A percentile compares a stretch with the other conserved stretches of the same genome.
Conservation (phyloP, 2,797 vertebrate genomes). For the Acrossocheilus wenchowensis region DNA sequence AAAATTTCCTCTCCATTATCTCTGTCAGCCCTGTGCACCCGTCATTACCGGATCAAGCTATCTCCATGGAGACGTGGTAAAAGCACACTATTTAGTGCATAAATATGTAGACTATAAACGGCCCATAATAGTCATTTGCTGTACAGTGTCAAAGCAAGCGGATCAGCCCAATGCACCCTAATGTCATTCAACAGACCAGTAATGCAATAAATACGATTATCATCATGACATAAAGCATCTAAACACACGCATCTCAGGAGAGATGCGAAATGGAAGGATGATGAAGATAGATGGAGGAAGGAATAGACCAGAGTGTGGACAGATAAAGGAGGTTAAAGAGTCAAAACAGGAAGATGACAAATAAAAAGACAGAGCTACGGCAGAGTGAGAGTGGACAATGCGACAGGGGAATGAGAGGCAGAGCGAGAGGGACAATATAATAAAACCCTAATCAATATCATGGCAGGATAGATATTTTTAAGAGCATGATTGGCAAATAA, state of each 20-base stretch:
- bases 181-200: slow-evolving; percentile 1
- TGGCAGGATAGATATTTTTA: not conserved
- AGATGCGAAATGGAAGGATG: not conserved
- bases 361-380: not conserved
- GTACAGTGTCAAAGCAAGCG: not conserved
- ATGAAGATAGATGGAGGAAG: not conserved
- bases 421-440: not conserved
- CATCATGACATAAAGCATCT: slow-evolving; percentile 3
- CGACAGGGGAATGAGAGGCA: not conserved
- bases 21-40: not conserved
- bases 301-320: not conserved
- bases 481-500: slow-evolving; percentile 12
- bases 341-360: not conserved
- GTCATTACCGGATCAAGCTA: slow-evolving; percentile 38
- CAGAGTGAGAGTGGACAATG: not conserved
- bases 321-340: not conserved
- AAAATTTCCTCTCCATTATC: not conserved
- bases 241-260: slow-evolving; percentile 5
- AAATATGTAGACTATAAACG: slow-evolving; percentile 66
- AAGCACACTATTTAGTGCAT: slow-evolving; percentile 49
- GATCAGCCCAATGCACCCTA: not conserved
- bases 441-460: slow-evolving; percentile 15
- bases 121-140: slow-evolving; percentile 53
- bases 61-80: slow-evolving; percentile 70
- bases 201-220: not conserved